Evolutionary conservation across 2,113 vertebrate species (phyloP).

Genomic region (Myotis yumanensis): DNA sequence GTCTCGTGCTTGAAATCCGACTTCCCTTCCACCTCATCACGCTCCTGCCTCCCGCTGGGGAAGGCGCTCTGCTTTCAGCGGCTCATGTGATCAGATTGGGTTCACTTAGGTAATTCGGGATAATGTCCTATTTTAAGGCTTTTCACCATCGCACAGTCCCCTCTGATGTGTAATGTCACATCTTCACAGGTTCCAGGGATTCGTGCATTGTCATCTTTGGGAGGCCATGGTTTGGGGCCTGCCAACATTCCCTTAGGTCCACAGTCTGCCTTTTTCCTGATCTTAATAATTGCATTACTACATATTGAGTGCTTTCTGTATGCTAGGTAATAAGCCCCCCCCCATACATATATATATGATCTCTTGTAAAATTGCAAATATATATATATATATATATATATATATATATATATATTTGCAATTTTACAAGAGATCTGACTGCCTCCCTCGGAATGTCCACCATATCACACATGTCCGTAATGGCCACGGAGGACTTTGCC

Average conservation of each 20-base stretch:
- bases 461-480: rapidly evolving
- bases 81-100: not conserved
- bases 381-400: too few species aligned
- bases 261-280: not conserved
- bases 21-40: not conserved
- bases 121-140: not conserved
- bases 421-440: too few species aligned
- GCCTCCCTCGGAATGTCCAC: not conserved
- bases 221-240: not conserved
- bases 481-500: not conserved
- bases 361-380: too few species aligned
- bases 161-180: not conserved
- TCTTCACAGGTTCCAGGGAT: not conserved
- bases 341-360: too few species aligned
- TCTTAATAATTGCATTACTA: not conserved
- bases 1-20: not conserved
- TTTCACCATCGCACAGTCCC: not conserved
- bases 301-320: not conserved
- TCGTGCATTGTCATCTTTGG: not conserved
- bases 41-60: not conserved
- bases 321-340: not conserved
- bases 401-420: too few species aligned
- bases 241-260: not conserved
- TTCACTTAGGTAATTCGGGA: not conserved
- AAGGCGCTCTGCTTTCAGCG: not conserved